phyloP scores from a whole-genome alignment of 2,888 invertebrate species.

The Erannis defoliaria region DNA sequence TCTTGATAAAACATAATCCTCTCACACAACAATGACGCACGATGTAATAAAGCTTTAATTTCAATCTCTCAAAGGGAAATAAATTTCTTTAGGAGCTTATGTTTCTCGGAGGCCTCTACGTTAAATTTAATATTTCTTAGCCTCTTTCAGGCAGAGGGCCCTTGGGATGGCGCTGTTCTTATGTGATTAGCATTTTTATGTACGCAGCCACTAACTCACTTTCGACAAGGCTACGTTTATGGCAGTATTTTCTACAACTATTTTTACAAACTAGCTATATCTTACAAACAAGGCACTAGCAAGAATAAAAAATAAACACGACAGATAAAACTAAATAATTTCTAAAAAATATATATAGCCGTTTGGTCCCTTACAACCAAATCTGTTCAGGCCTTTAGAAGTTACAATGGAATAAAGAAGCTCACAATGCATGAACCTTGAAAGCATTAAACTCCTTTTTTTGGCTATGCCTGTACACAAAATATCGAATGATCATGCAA shows the following conservation, averaged over 20 bases:
- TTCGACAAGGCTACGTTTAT: neutral
- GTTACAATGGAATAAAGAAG: too few relatives aligned
- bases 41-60: constrained; percentile 32
- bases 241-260: neutral
- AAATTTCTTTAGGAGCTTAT: constrained; percentile 43
- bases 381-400: too few relatives aligned
- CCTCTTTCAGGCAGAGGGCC: constrained; percentile 20
- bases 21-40: constrained; percentile 7
- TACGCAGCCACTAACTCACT: constrained; percentile 20
- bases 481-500: too few relatives aligned
- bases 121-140: constrained; percentile 43
- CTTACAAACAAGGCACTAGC: too few relatives aligned
- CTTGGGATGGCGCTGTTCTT: constrained; percentile 25
- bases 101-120: constrained; percentile 34
- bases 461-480: too few relatives aligned
- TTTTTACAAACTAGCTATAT: too few relatives aligned
- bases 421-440: too few relatives aligned
- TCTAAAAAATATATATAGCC: too few relatives aligned
- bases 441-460: too few relatives aligned
- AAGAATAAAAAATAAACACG: too few relatives aligned
- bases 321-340: too few relatives aligned
- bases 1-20: constrained; percentile 5
- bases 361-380: too few relatives aligned
- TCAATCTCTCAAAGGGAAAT: constrained; percentile 43
- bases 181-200: constrained; percentile 42